phyloP scores from a whole-genome alignment of 2,113 vertebrate species.

The Austrofundulus limnaeus region DNA sequence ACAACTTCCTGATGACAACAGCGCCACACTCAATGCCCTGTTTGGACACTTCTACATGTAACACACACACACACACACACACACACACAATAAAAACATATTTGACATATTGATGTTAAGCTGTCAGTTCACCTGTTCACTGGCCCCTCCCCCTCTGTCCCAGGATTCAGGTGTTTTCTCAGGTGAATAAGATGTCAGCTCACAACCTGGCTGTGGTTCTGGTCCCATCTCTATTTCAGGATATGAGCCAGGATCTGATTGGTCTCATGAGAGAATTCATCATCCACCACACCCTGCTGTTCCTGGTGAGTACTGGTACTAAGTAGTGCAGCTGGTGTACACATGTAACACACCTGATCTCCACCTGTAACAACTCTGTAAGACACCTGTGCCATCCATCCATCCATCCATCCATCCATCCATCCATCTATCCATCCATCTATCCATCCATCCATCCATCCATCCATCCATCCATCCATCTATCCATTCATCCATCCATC shows the following conservation, averaged over 20 bases:
- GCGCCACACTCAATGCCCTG: constrained; percentile 61
- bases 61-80: constrained; percentile 7
- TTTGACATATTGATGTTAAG: not conserved
- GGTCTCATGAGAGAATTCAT: constrained; percentile 75
- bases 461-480: too few relatives aligned
- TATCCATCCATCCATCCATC: too few relatives aligned
- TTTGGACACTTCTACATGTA: constrained; percentile 79
- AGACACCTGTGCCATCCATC: not conserved
- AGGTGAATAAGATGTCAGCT: constrained; percentile 76
- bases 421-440: too few relatives aligned
- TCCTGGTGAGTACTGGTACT: constrained; percentile 58
- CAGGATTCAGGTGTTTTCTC: constrained; percentile 78
- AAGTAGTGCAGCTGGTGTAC: not conserved
- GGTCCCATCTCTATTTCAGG: constrained; percentile 73
- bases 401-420: not conserved
- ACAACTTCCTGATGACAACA: constrained; percentile 62
- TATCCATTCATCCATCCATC: too few relatives aligned
- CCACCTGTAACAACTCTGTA: not conserved
- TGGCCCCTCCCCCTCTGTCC: not conserved
- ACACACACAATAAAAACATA: not conserved
- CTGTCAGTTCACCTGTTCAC: too few relatives aligned
- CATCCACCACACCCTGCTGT: constrained; percentile 72
- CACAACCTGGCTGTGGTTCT: constrained; percentile 80
- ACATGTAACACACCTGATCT: not conserved
- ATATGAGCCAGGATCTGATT: constrained; percentile 67